Evolutionary conservation across 1,140 invertebrate species (phyloP).

Genomic region (Drosophila teissieri): DNA sequence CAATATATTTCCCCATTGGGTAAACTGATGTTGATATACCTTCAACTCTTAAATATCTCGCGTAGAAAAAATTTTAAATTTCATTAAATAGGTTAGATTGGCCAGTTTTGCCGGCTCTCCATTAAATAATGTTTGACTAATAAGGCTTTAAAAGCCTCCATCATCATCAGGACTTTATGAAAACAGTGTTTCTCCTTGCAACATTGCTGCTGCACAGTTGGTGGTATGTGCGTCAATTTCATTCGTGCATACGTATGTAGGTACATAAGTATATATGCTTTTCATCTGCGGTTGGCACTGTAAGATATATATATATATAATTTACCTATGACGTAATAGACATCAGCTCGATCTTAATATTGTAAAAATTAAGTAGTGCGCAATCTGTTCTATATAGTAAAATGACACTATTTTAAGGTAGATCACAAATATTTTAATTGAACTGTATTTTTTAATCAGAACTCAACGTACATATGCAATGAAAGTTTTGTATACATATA

Average conservation of each 20-base stretch:
- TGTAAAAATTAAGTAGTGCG: too few species aligned
- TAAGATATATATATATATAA: too few species aligned
- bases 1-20: background rate
- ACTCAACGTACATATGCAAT: too few species aligned
- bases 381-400: background rate
- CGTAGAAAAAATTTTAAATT: background rate
- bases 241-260: background rate
- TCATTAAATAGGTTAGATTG: conserved; percentile 2
- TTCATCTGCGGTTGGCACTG: too few species aligned
- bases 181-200: conserved; percentile 33
- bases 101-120: background rate
- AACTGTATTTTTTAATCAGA: too few species aligned
- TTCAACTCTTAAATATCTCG: conserved; percentile 9
- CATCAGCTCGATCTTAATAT: too few species aligned
- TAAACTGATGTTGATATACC: background rate
- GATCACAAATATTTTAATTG: too few species aligned
- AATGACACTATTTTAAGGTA: background rate
- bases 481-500: too few species aligned
- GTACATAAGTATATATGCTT: too few species aligned
- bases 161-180: conserved; percentile 19
- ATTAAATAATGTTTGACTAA: background rate
- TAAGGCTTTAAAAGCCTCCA: background rate
- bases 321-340: too few species aligned
- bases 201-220: conserved; percentile 27
- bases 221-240: conserved; percentile 51